Base-by-base conservation (phyloP, 2,797 vertebrate genomes). In the Pterois miles region DNA sequence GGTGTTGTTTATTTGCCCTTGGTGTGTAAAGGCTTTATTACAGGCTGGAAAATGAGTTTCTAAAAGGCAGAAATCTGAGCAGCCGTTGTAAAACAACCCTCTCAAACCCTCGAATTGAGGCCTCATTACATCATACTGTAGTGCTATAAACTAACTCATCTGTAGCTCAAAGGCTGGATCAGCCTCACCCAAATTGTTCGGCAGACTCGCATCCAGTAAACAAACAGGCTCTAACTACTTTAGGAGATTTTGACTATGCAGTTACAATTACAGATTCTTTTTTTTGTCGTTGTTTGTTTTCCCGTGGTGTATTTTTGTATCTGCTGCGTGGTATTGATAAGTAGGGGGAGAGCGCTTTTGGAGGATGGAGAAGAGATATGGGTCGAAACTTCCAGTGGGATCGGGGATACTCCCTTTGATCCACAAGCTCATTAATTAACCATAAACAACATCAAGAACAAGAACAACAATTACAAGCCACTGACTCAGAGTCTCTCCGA, bases 391-490 rank as follows among this genome's bases (percentile, higher is more conserved):
- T 90, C 91, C 86, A 74, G 79, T 50, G 88, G 87, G 89, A 90
- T 79, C 72, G 23, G 72, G 75, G 88, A 85, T 85, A 86, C 86
- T 89, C 82, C 82, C 86, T 93, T 93, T 95, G 88, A 93, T 94
- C 90, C 85, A 6, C 48, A 0, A 69, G 65, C 91, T 92, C 90
- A 92, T 95, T 94, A 93, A 93, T 92, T 90, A 92, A 74, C 78
- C 88, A 92, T 82, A 86, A 92, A 87, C 86, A 91, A 89, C 90
- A 92, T 83, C 83, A 84, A 80, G 80, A 92, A 87, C 91, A 91
- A 88, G 89, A 83, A 89, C 88, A 91, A 87, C 88, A 91, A 93
- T 92, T 90, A 94, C 86, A 65, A 86, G 85, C 83, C 65, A 62
- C 79, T 31, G 48, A 80, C 80, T 86, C 78, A 58, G 77, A 84